These are phyloP conservation scores for Myzus persicae DNA, from an alignment of 1,140 invertebrate species.

Conservation along the genomic window DNA sequence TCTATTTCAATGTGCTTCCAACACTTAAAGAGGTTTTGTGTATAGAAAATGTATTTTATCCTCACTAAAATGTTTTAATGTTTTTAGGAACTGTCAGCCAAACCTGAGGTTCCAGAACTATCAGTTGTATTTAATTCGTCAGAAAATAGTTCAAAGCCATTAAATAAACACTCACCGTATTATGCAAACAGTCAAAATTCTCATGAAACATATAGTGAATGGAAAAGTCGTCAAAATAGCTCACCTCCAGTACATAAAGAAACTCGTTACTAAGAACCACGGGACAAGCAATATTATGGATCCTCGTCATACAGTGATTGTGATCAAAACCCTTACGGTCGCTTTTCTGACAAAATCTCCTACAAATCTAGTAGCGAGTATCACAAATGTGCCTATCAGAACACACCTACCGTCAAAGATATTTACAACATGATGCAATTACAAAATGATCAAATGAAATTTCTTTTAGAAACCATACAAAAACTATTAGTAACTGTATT, in stretches of 20 bases:
- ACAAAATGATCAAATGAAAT: constrained; percentile 58
- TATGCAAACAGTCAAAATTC: not conserved
- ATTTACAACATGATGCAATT: constrained; percentile 53
- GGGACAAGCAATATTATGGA: constrained; percentile 18
- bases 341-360: not conserved
- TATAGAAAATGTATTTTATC: not conserved
- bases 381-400: constrained; percentile 43
- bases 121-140: constrained; percentile 57
- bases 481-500: constrained; percentile 48
- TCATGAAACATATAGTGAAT: constrained; percentile 51
- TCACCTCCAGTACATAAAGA: not conserved
- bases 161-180: not conserved
- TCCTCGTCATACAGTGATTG: constrained; percentile 26
- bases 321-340: constrained; percentile 36
- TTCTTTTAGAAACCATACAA: constrained; percentile 53
- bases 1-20: not conserved
- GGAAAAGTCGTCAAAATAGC: constrained; percentile 37
- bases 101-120: constrained; percentile 59
- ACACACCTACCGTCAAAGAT: constrained; percentile 50
- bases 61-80: not conserved
- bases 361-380: constrained; percentile 1
- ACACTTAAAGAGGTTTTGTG: not conserved
- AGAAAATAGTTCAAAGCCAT: constrained; percentile 10
- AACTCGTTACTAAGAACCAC: constrained; percentile 27
- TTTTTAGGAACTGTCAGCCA: constrained; percentile 55